Evolutionary conservation across 2,888 invertebrate genomes (phyloP).

Genomic region (Dryobota labecula): DNA sequence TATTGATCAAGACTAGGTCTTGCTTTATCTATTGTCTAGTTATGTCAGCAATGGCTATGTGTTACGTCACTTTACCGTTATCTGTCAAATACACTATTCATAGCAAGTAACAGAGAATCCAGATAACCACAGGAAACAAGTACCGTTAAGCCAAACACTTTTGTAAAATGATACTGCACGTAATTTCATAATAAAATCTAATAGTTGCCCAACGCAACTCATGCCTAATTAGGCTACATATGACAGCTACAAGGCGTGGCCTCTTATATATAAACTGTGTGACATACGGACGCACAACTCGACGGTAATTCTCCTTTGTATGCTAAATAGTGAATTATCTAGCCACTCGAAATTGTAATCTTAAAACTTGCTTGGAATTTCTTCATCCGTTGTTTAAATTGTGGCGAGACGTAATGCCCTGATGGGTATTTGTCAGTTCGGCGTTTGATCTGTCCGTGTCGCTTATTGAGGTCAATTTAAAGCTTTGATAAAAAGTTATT

Average conservation of each 20-base stretch:
- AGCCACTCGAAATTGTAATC: constrained; percentile 90
- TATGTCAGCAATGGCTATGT: neutral
- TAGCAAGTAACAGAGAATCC: constrained; percentile 48
- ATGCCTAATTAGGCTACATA: constrained; percentile 89
- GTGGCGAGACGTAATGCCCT: constrained; percentile 66
- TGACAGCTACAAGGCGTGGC: constrained; percentile 90
- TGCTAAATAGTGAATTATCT: constrained; percentile 90
- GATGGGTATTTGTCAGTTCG: constrained; percentile 73
- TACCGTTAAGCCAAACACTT: constrained; percentile 63
- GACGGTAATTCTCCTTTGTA: constrained; percentile 90
- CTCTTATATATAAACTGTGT: constrained; percentile 81
- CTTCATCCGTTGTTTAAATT: constrained; percentile 87
- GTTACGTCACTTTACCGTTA: constrained; percentile 41
- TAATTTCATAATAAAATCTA: constrained; percentile 75
- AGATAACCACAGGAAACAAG: constrained; percentile 59
- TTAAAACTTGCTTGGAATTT: constrained; percentile 88
- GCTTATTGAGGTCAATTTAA: constrained; percentile 63
- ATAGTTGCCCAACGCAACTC: constrained; percentile 77
- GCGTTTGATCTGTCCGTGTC: constrained; percentile 56
- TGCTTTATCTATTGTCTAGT: constrained; percentile 7
- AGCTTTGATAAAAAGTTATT: constrained; percentile 59
- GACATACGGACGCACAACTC: constrained; percentile 85
- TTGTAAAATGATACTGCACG: constrained; percentile 66
- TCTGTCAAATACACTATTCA: constrained; percentile 48
- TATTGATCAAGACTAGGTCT: constrained; percentile 6